Percentiles rank a stretch among this genome's conserved stretches.
Evolutionary conservation across 2,113 vertebrate species (phyloP).

Genomic region (Oreochromis spilurus): DNA sequence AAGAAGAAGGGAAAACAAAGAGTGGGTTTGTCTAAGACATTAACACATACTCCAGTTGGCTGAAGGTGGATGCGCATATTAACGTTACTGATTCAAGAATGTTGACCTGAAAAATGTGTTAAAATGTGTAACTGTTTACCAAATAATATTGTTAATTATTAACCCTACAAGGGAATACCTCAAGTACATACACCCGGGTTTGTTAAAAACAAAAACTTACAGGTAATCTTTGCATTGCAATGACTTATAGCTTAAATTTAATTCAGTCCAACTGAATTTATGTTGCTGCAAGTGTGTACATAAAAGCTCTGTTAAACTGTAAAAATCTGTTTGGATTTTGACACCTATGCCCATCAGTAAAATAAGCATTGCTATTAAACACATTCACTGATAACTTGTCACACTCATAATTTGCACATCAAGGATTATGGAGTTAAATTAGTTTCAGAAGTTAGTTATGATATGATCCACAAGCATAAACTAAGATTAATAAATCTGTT

Average conservation of each 20-base stretch:
- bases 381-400: background rate
- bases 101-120: background rate
- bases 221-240: background rate
- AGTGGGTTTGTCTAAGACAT: background rate
- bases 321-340: background rate
- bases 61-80: background rate
- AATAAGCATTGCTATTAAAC: background rate
- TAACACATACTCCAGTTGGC: background rate
- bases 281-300: too few species aligned
- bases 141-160: background rate
- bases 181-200: background rate
- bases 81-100: background rate
- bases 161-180: background rate
- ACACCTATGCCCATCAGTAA: background rate
- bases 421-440: background rate
- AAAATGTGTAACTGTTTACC: background rate
- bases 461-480: background rate
- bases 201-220: background rate
- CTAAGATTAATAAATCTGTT: background rate
- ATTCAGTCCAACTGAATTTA: background rate
- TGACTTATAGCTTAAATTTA: background rate
- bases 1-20: slow-evolving; percentile 34
- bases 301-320: too few species aligned
- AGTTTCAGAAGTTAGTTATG: background rate
- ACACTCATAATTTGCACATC: background rate